phyloP scores from a whole-genome alignment of 2,888 invertebrate species.

The Noctua janthe region DNA sequence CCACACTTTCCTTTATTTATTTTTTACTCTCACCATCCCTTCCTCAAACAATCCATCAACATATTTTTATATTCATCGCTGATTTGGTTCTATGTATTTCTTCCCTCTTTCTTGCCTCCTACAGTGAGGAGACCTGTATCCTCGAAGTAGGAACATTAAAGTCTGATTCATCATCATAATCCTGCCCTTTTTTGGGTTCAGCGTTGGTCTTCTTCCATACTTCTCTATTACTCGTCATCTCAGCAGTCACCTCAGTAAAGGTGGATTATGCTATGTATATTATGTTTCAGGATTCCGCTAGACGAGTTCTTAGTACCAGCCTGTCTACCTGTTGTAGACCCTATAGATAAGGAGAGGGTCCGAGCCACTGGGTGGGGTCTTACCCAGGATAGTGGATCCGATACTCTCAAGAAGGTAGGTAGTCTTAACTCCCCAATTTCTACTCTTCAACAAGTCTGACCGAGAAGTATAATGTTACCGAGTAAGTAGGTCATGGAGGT shows the following conservation, averaged over 20 bases:
- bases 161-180: not conserved
- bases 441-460: too few relatives aligned
- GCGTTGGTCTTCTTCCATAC: not conserved
- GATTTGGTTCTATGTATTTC: not conserved
- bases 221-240: not conserved
- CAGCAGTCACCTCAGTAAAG: not conserved
- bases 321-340: slow-evolving; percentile 71
- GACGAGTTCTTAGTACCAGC: slow-evolving; percentile 74
- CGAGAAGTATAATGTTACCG: too few relatives aligned
- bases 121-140: not conserved
- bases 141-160: not conserved
- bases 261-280: not conserved
- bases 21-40: not conserved
- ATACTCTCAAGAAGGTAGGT: slow-evolving; percentile 76
- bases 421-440: not conserved
- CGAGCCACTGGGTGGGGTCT: slow-evolving; percentile 79
- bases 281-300: slow-evolving; percentile 71
- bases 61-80: too few relatives aligned
- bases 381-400: slow-evolving; percentile 65
- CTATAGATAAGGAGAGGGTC: slow-evolving; percentile 61
- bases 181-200: not conserved
- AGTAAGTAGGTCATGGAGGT: not conserved
- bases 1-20: not conserved
- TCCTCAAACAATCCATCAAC: not conserved
- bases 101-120: not conserved